Evolutionary conservation across 1,140 invertebrate genomes (phyloP).

Genomic region (Sinella curviseta): DNA sequence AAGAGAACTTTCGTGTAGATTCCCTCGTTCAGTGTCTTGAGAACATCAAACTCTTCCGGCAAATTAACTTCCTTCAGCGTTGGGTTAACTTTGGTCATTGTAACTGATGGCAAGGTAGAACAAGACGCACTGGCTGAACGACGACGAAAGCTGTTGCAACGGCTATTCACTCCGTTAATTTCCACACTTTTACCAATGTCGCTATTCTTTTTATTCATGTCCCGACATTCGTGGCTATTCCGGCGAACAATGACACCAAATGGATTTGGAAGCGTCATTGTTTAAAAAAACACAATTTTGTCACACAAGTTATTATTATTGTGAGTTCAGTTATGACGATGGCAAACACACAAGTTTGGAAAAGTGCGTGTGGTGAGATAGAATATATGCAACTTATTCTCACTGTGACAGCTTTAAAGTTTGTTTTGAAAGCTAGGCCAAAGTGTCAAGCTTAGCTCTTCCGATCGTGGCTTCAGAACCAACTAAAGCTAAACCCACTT

Average conservation of each 20-base stretch:
- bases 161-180: neutral
- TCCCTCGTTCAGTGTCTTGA: constrained; percentile 67
- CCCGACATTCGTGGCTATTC: neutral
- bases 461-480: neutral
- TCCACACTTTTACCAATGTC: neutral
- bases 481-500: neutral
- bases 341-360: too few species aligned
- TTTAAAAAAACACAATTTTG: neutral
- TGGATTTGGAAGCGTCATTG: constrained; percentile 9
- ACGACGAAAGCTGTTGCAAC: neutral
- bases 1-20: constrained; percentile 69
- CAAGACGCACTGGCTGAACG: neutral
- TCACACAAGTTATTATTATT: too few species aligned
- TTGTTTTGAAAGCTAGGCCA: neutral
- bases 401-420: neutral
- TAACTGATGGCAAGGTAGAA: neutral
- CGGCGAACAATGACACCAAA: neutral
- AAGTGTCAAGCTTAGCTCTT: neutral
- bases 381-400: neutral
- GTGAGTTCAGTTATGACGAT: too few species aligned
- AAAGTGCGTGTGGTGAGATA: neutral
- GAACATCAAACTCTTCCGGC: constrained; percentile 65
- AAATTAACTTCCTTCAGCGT: neutral
- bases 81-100: neutral
- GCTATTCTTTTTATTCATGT: neutral